Base-by-base conservation (phyloP, 1,140 invertebrate species). In the Papilio dardanus region DNA sequence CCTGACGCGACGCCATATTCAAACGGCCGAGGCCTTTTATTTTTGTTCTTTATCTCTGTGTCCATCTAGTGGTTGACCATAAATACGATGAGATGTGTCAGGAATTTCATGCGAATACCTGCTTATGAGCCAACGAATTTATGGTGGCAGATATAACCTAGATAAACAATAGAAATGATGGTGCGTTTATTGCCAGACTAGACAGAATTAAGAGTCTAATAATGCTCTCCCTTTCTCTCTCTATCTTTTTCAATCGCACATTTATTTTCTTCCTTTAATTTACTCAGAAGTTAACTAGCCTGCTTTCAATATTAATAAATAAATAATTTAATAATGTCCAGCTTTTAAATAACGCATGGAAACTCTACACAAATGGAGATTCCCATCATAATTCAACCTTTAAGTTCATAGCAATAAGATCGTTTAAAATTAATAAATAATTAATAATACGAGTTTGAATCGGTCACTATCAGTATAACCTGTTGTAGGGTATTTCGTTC, bases 401-500 rank as follows among this genome's bases (percentile, higher is more conserved):
- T 90, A 88, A 83, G 75, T 33, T 65, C 71, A 81, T 68, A 76
- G 71, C 35, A 74, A 85, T 84, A 91, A 87, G 88, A 86, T 91
- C 80, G 30, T 65, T 77, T 85, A 84, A 74, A 75, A 76, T 67
- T 68, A 79, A 77, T 42, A 74, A 76, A 83, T 77, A 76, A 81
- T 84, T 83, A 83, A 77, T 83, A 81, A 86, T 87, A 87, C 82
- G 81, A 85, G 87, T 89, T 90, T 88, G 87, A 91, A 91, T 90
- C 86, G 82, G 81, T 76, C 84, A 79, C 83, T 88, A 90, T 91
- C 86, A 88, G 83, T 84, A 85, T 89, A 88, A 88, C 88, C 88
- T 90, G 89, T 90, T 90, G 86, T 87, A 83, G 82, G 88, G 85
- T 84, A 91, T 90, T 91, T 87, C 86, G 80, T 90, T 92, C 87